These are phyloP conservation scores for Melieria crassipennis DNA, from an alignment of 2,888 invertebrate species.

Conservation along the genomic window DNA sequence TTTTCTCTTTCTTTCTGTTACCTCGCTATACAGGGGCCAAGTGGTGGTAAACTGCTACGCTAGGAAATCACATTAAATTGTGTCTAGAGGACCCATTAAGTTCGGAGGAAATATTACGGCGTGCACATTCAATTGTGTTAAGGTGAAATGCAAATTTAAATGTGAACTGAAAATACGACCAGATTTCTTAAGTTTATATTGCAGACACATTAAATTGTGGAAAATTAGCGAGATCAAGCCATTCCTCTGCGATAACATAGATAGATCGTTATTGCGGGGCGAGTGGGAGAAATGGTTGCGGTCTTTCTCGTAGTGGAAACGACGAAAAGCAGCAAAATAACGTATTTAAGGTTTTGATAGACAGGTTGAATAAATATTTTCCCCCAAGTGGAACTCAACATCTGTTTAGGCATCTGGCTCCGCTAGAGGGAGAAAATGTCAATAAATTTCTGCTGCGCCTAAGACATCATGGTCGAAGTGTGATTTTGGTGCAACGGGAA, in stretches of 20 bases:
- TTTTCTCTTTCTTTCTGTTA: too few species aligned
- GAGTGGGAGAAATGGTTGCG: constrained; percentile 30
- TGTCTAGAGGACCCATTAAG: too few species aligned
- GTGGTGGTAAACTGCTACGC: too few species aligned
- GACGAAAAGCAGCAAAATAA: constrained; percentile 11
- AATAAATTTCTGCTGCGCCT: constrained; percentile 30
- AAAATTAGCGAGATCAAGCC: constrained; percentile 8
- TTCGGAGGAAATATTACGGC: too few species aligned
- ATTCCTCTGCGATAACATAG: constrained; percentile 19
- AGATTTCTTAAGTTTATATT: too few species aligned
- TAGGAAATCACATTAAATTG: too few species aligned
- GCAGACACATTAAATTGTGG: too few species aligned
- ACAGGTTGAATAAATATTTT: constrained; percentile 11
- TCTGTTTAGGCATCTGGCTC: constrained; percentile 21
- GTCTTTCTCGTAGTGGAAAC: background rate
- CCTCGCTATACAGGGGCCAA: too few species aligned
- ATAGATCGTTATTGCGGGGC: constrained; percentile 15
- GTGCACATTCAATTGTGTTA: too few species aligned
- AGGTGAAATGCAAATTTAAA: too few species aligned
- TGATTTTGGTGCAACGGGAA: constrained; percentile 10
- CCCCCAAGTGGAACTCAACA: constrained; percentile 25
- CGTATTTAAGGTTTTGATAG: constrained; percentile 15
- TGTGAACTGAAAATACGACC: too few species aligned
- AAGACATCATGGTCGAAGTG: constrained; percentile 31
- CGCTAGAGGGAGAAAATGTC: constrained; percentile 21